phyloP scores from a whole-genome alignment of 2,888 invertebrate species.

The Nebria salina region DNA sequence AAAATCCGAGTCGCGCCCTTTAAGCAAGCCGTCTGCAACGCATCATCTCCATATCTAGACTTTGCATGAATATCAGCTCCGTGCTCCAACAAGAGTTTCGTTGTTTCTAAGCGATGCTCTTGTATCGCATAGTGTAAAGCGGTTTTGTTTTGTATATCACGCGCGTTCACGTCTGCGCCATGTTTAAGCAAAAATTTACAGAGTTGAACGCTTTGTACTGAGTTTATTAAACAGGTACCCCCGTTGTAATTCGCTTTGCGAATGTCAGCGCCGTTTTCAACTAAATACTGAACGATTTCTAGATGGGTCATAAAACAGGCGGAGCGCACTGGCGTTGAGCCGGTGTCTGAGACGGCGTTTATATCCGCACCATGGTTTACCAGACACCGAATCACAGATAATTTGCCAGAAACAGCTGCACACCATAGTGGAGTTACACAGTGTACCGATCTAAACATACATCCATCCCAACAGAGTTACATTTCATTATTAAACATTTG shows the following conservation, averaged over 20 bases:
- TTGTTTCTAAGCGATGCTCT: constrained; percentile 84
- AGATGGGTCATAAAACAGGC: constrained; percentile 93
- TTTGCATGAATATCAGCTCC: constrained; percentile 81
- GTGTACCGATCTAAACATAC: constrained; percentile 70
- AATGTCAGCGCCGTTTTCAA: constrained; percentile 84
- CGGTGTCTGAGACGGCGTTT: constrained; percentile 88
- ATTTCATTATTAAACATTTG: not conserved
- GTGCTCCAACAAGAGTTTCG: constrained; percentile 79
- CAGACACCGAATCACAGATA: constrained; percentile 80
- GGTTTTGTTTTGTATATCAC: constrained; percentile 89
- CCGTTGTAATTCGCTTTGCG: constrained; percentile 88
- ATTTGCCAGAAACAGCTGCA: constrained; percentile 86
- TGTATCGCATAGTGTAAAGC: constrained; percentile 94
- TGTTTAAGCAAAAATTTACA: constrained; percentile 82
- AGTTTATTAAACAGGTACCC: constrained; percentile 93
- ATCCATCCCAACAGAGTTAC: not conserved
- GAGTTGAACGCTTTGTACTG: constrained; percentile 85
- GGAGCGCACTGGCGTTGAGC: constrained; percentile 88
- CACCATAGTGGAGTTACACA: constrained; percentile 91
- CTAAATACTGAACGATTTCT: constrained; percentile 80
- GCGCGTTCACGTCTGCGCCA: constrained; percentile 86
- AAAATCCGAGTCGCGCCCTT: constrained; percentile 80
- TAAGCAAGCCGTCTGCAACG: constrained; percentile 85
- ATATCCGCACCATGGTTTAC: constrained; percentile 83
- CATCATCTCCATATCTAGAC: constrained; percentile 88